phyloP scores from a whole-genome alignment of 2,113 vertebrate species.

The Caracal caracal region DNA sequence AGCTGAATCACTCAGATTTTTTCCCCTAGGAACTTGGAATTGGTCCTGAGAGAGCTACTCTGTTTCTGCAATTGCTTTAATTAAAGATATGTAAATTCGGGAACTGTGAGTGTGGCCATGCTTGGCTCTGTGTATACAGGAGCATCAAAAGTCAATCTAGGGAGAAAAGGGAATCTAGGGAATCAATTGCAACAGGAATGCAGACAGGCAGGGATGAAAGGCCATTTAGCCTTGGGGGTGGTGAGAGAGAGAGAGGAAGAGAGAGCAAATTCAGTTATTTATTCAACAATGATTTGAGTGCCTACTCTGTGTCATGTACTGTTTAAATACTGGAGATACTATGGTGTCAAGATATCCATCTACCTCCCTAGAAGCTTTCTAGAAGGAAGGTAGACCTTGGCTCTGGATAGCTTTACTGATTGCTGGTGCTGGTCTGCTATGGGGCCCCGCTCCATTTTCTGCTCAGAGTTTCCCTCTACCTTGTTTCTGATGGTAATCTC shows the following conservation, averaged over 20 bases:
- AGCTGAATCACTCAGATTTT: background rate
- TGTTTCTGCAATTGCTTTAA: slow-evolving; percentile 35
- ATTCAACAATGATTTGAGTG: background rate
- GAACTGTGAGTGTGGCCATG: background rate
- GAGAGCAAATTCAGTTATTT: background rate
- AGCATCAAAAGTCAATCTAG: background rate
- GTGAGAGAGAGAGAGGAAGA: too few relatives aligned
- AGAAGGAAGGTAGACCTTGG: background rate
- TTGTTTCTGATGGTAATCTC: background rate
- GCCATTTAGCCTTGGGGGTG: background rate
- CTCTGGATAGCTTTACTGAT: background rate
- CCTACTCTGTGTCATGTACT: background rate
- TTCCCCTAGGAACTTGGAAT: slow-evolving; percentile 41
- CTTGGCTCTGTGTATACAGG: background rate
- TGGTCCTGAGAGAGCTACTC: background rate
- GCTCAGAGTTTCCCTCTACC: background rate
- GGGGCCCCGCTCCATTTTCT: background rate
- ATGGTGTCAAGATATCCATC: background rate
- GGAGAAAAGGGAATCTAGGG: slow-evolving; percentile 25
- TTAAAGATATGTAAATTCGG: slow-evolving; percentile 51
- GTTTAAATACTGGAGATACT: background rate
- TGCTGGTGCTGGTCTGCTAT: background rate
- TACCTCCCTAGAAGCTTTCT: background rate
- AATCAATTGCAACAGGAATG: background rate
- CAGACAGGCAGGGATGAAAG: background rate